Evolutionary conservation across 1,140 invertebrate species (phyloP).

Genomic region (Venturia canescens): DNA sequence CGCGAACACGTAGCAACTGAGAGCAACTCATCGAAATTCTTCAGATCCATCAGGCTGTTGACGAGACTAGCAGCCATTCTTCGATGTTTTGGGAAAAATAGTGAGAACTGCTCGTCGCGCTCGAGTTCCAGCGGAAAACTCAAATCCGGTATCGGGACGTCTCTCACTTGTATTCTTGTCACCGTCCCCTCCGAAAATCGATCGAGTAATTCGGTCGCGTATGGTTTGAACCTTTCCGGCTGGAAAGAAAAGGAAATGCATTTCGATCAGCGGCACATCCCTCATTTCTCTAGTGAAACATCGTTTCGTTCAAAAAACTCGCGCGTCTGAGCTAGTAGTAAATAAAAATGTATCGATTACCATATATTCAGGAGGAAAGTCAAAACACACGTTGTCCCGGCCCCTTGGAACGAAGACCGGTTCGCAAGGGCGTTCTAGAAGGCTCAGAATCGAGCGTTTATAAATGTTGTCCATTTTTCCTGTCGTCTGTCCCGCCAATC

Average conservation of each 20-base stretch:
- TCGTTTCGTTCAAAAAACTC: no score
- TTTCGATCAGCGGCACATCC: not conserved
- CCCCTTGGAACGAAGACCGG: not conserved
- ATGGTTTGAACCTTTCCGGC: slow-evolving; percentile 81
- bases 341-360: not conserved
- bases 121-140: slow-evolving; percentile 81
- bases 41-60: slow-evolving; percentile 85
- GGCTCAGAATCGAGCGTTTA: not conserved
- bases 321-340: not conserved
- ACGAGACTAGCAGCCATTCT: slow-evolving; percentile 83
- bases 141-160: slow-evolving; percentile 84
- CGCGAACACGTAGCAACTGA: slow-evolving; percentile 84
- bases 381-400: not conserved
- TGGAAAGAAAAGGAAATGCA: slow-evolving; percentile 55
- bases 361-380: not conserved
- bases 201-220: slow-evolving; percentile 76
- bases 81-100: slow-evolving; percentile 86
- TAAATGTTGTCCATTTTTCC: no score
- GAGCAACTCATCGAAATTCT: slow-evolving; percentile 83
- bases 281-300: not conserved
- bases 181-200: slow-evolving; percentile 79
- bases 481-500: no score
- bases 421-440: not conserved
- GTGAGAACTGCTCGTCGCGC: slow-evolving; percentile 84
- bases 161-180: slow-evolving; percentile 79